A percentile compares a stretch with the other conserved stretches of the same genome.
Conservation (phyloP, 1,140 invertebrate genomes). For the Heliothis virescens region DNA sequence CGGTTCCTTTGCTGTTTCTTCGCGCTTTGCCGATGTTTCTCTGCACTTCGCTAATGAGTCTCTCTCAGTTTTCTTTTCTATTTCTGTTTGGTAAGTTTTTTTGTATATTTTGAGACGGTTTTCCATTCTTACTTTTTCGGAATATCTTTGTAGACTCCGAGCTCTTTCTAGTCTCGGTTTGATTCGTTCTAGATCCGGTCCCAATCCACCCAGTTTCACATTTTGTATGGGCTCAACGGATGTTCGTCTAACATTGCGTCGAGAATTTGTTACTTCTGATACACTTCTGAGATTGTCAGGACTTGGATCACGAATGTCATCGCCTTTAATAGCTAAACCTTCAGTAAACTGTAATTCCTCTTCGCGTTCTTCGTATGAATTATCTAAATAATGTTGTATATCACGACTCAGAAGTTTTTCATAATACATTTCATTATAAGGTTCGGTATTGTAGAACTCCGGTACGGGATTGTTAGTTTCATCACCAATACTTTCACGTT, state of each 20-base stretch:
- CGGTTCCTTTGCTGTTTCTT: conserved; percentile 42
- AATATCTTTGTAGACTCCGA: conserved; percentile 81
- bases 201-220: conserved; percentile 77
- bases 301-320: conserved; percentile 50
- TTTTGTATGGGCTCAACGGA: conserved; percentile 66
- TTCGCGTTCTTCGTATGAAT: conserved; percentile 70
- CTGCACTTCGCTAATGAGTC: conserved; percentile 56
- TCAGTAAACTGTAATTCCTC: conserved; percentile 64
- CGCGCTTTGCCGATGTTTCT: conserved; percentile 55
- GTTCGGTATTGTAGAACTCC: conserved; percentile 79
- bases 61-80: conserved; percentile 63
- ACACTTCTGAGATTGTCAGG: conserved; percentile 73
- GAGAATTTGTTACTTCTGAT: conserved; percentile 73
- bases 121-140: conserved; percentile 81
- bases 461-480: conserved; percentile 54
- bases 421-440: conserved; percentile 82
- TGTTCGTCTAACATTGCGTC: conserved; percentile 60
- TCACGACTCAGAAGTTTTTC: conserved; percentile 73
- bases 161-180: conserved; percentile 80
- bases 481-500: conserved; percentile 73
- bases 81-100: conserved; percentile 67
- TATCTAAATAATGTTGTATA: conserved; percentile 65
- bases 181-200: conserved; percentile 79
- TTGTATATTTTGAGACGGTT: conserved; percentile 80
- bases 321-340: conserved; percentile 61